Base-by-base conservation (phyloP, 2,888 invertebrate species). In the Omphaloscelis lunosa region DNA sequence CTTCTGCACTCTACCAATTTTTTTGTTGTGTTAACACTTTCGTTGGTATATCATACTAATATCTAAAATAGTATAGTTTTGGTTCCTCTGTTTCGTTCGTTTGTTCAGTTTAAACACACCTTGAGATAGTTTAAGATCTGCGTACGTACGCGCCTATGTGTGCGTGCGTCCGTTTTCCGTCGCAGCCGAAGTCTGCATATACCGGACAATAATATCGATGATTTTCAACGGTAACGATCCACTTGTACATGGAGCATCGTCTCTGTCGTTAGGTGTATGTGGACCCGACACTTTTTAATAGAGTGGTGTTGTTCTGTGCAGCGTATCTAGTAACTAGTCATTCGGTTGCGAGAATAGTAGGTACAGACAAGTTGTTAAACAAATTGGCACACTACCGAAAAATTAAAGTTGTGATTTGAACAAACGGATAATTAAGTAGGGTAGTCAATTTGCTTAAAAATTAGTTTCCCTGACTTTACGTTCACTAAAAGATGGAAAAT, bases 221-320 rank as follows among this genome's bases (percentile, higher is more conserved):
- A 93, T 93, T 94, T 93, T 92, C 91, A 91, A 90, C 92, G 92
- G 89, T 95, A 95, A 95, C 94, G 94, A 95, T 92, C 94, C 94
- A 93, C 94, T 95, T 94, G 94, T 94, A 93, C 91, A 91, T 68
- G 87, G 89, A 89, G 93, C 89, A 93, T 94, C 94, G 94, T 95
- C 92, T 92, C 81, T 80, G 68, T 51, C 83, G 88, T 85, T 67
- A 85, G 88, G 72, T 82, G 86, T 75, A 27, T 88, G 74, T 91
- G 92, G 88, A 89, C 11, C 3, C 4, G 59, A 59, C 45, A 56
- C 1, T 69, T 75, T 75, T 51, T 58, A 29, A 61, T n/a, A 39
- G 6, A 73, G 27, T 27, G 17, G 2, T 51, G n/a, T 61, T 27
- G 23, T 41, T 45, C 45, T 17, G 20, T 11, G 51, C 51, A 51